Conservation (phyloP, 2,113 vertebrate species). For the Corapipo altera region DNA sequence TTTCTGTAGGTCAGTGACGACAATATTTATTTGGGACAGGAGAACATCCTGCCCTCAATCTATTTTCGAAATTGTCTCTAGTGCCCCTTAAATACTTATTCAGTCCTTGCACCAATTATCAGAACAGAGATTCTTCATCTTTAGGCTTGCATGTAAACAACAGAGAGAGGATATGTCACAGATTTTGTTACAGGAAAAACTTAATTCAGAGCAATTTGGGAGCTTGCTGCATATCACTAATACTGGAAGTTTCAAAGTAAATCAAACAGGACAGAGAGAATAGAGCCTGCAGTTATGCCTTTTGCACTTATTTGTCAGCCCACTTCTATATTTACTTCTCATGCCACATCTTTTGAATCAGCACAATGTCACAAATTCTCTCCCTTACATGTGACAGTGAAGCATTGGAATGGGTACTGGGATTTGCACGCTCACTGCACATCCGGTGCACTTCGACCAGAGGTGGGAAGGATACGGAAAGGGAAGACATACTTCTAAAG, state of each 20-base stretch:
- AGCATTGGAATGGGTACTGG: conserved; percentile 39
- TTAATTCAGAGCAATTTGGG: conserved; percentile 5
- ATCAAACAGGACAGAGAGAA: conserved; percentile 8
- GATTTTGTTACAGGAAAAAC: neutral
- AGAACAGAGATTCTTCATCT: neutral
- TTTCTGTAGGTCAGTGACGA: conserved; percentile 15
- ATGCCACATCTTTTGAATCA: conserved; percentile 47
- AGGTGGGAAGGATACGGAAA: neutral
- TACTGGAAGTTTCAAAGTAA: neutral
- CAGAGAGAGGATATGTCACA: neutral
- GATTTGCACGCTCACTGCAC: conserved; percentile 42
- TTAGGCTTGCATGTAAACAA: neutral
- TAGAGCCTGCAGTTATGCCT: conserved; percentile 37
- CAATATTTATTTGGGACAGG: neutral
- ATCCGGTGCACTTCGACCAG: conserved; percentile 13
- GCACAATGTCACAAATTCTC: conserved; percentile 44
- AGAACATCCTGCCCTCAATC: neutral
- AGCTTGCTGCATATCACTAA: neutral
- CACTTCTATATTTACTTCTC: conserved; percentile 37
- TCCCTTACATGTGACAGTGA: conserved; percentile 44
- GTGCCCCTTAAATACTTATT: neutral
- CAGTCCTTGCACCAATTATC: neutral
- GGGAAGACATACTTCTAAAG: neutral
- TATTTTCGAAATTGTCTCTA: neutral
- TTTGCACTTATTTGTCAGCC: conserved; percentile 22